A percentile compares a stretch with the other conserved stretches of the same genome.
Evolutionary conservation across 2,113 vertebrate genomes (phyloP).

Genomic region (Platysternon megacephalum): DNA sequence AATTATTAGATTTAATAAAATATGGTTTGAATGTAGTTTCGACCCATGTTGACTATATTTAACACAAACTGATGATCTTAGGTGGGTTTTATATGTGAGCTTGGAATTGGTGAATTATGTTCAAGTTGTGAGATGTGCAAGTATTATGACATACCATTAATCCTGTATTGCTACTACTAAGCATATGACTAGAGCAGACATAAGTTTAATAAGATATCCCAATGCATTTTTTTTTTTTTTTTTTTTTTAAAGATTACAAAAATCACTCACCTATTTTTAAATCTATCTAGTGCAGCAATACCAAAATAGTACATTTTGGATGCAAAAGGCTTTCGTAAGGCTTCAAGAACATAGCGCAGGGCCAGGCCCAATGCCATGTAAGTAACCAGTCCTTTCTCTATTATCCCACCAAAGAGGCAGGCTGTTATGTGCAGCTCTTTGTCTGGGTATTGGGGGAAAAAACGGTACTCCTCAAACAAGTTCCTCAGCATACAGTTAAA

Average conservation of each 20-base stretch:
- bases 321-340: constrained; percentile 96
- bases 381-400: constrained; percentile 98
- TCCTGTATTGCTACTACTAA: fast-evolving
- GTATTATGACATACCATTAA: background rate
- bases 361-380: constrained; percentile 98
- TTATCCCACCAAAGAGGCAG: constrained; percentile 98
- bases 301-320: constrained; percentile 99
- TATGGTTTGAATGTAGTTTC: background rate
- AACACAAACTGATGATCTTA: background rate
- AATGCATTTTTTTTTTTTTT: background rate
- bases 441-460: constrained; percentile 99
- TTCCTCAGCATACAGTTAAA: constrained; percentile 99
- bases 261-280: constrained; percentile 96
- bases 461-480: constrained; percentile 97
- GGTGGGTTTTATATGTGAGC: background rate
- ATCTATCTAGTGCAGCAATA: constrained; percentile 98
- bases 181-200: background rate
- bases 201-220: background rate
- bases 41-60: background rate
- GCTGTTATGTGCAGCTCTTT: constrained; percentile 99
- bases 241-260: background rate
- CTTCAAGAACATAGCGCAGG: constrained; percentile 97
- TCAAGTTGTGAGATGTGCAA: background rate
- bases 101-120: background rate
- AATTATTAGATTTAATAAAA: background rate